phyloP scores from a whole-genome alignment of 2,113 vertebrate genomes.

The Cyprinus carpio region DNA sequence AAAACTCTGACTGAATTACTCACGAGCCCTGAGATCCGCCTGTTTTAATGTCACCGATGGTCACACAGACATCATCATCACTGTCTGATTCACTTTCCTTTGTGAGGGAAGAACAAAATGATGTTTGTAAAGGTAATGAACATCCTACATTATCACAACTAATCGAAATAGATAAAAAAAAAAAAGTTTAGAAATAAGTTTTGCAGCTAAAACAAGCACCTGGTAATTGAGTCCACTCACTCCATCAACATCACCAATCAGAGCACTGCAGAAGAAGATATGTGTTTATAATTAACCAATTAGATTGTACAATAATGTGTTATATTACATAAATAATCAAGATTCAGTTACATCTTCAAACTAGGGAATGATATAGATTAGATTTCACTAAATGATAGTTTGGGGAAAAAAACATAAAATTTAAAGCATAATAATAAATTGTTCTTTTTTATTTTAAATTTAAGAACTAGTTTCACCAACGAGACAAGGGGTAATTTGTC shows the following conservation, averaged over 20 bases:
- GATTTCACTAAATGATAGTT: background rate
- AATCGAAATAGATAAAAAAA: too few relatives aligned
- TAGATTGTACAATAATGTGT: background rate
- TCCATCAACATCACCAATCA: constrained; percentile 50
- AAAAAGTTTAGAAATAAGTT: too few relatives aligned
- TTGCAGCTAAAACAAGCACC: constrained; percentile 68
- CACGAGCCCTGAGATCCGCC: constrained; percentile 84
- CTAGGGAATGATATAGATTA: background rate
- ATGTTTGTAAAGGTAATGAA: background rate
- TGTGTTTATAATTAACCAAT: background rate
- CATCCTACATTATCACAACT: background rate
- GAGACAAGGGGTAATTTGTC: too few relatives aligned
- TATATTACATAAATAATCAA: too few relatives aligned
- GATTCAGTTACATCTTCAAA: background rate
- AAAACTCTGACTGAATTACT: constrained; percentile 56
- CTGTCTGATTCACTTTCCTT: constrained; percentile 81
- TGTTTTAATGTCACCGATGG: constrained; percentile 88
- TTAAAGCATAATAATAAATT: background rate
- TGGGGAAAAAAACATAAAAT: background rate
- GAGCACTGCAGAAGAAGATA: constrained; percentile 33
- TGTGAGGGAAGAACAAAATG: constrained; percentile 58
- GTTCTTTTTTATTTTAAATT: background rate
- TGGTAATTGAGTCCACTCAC: constrained; percentile 77
- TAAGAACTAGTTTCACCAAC: too few relatives aligned
- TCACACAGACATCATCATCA: constrained; percentile 85